Conservation (phyloP, 1,140 invertebrate genomes). For the Psilanteris sp. region DNA sequence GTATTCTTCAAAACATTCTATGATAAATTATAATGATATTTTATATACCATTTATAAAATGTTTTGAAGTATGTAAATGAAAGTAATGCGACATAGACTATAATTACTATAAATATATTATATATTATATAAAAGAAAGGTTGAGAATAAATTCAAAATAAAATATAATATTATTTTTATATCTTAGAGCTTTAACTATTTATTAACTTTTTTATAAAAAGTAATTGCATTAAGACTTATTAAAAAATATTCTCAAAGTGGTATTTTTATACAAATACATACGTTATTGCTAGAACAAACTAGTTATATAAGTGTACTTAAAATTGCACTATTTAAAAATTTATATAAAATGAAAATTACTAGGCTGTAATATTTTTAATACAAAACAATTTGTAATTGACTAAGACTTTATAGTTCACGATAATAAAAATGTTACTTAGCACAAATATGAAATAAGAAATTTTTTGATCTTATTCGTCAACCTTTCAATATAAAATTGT, state of each 20-base stretch:
- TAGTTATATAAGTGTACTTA: too few relatives aligned
- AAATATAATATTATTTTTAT: background rate
- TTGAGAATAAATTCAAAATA: constrained; percentile 18
- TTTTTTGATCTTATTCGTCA: constrained; percentile 35
- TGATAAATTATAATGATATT: too few relatives aligned
- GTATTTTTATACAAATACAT: constrained; percentile 10
- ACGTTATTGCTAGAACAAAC: background rate
- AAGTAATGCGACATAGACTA: constrained; percentile 37
- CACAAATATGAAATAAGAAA: constrained; percentile 6
- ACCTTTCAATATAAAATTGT: constrained; percentile 28
- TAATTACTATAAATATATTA: constrained; percentile 15
- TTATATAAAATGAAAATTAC: background rate
- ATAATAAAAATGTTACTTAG: constrained; percentile 24
- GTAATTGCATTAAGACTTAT: background rate
- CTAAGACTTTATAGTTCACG: too few relatives aligned
- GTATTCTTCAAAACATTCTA: background rate
- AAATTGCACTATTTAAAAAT: background rate
- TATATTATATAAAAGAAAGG: constrained; percentile 10
- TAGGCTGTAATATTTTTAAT: background rate
- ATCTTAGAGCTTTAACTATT: background rate
- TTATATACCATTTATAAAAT: constrained; percentile 5
- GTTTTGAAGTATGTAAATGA: background rate
- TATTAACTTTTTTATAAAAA: constrained; percentile 1
- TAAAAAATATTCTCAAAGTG: background rate
- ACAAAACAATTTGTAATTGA: background rate